A percentile compares a stretch with the other conserved stretches of the same genome.
Evolutionary conservation across 2,888 invertebrate species (phyloP).

Genomic region (Eristalis arbustorum): DNA sequence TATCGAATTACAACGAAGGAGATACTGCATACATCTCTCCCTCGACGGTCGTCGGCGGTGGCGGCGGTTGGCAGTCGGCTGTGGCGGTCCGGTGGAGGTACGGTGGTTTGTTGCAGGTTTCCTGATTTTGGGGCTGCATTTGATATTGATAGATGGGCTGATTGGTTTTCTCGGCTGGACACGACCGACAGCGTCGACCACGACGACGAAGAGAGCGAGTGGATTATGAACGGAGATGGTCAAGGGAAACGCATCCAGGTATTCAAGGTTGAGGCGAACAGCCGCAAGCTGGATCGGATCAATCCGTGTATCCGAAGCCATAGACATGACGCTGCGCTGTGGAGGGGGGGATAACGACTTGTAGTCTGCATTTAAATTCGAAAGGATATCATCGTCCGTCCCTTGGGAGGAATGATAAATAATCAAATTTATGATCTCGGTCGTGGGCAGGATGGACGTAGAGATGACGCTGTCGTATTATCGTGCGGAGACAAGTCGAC

Average conservation of each 20-base stretch:
- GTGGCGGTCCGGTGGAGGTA: slow-evolving; percentile 3
- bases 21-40: slow-evolving; percentile 41
- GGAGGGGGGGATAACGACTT: slow-evolving; percentile 10
- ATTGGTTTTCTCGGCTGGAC: slow-evolving; percentile 47
- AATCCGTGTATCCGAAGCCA: slow-evolving; percentile 44
- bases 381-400: slow-evolving; percentile 41
- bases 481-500: neutral
- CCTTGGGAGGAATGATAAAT: slow-evolving; percentile 40
- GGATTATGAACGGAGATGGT: slow-evolving; percentile 23
- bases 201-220: neutral
- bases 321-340: slow-evolving; percentile 5
- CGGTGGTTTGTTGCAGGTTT: slow-evolving; percentile 46
- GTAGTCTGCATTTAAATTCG: slow-evolving; percentile 53
- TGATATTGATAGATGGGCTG: slow-evolving; percentile 61
- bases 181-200: slow-evolving; percentile 1
- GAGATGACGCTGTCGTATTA: too few species aligned
- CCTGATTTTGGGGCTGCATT: slow-evolving; percentile 57
- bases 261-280: slow-evolving; percentile 45
- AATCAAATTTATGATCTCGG: slow-evolving; percentile 52
- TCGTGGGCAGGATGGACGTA: neutral
- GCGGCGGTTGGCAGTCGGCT: neutral
- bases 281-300: slow-evolving; percentile 46
- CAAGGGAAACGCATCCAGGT: slow-evolving; percentile 35
- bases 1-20: slow-evolving; percentile 58
- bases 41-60: neutral